Evolutionary conservation across 2,113 vertebrate species (phyloP), one percentile per base, ranked within the genome.

Genomic region (Garra rufa): DNA sequence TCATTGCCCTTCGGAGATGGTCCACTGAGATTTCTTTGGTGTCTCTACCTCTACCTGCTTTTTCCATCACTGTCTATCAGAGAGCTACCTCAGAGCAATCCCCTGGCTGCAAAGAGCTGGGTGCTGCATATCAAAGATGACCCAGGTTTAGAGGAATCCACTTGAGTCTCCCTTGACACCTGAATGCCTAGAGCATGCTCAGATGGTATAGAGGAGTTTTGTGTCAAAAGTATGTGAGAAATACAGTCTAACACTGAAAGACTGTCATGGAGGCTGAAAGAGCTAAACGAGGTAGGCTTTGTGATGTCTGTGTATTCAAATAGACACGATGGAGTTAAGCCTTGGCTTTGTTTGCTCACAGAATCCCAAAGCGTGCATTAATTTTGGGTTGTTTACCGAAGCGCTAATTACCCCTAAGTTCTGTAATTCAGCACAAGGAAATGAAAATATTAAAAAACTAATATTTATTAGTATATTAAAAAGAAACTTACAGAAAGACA

Each of bases 71-170:
- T 30, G 44, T 50, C 80, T 70, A 21, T 86, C 80, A 44, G 85
- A 70, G 55, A 34, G 52, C 28, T 70, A 24, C 55, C 34, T 86
- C 73, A 86, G 63, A 84, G 83, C 61, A 74, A 55, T 48, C 73
- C 78, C 82, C 81, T 28, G 85, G 84, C 89, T 87, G 73, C 21
- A 52, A 88, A 86, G 83, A 43, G 50, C 88, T 89, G 88, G 87
- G 91, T 88, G 84, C 79, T 85, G 85, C 86, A 82, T 90, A 90
- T 91, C 85, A 92, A 93, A 93, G 83, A 76, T 86, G 86, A 73
- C 73, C 70, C 0, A 77, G 50, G 89, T 89, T 87, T 83, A 46
- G 28, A 88, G 86, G 77, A 85, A 71, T 76, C 83, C 81, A 88
- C 73, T 84, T 78, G 83, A 86, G 48, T 86, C 85, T 91, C 88